Evolutionary conservation across 2,888 invertebrate species (phyloP), one percentile per base, ranked within the genome.

Genomic region (Neoaliturus tenellus): DNA sequence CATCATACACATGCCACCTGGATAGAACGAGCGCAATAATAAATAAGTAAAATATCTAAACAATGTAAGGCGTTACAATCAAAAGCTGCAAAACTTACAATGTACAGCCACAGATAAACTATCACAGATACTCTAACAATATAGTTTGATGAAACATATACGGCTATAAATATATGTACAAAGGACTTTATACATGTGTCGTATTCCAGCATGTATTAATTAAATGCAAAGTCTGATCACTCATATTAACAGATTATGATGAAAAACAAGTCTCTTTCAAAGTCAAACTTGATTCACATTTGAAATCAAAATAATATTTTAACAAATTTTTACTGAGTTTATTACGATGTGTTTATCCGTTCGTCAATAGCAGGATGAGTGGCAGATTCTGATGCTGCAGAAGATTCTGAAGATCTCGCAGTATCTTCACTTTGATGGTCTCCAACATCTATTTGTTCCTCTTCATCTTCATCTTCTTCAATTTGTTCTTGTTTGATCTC

Each of bases 371-470:
- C 41, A 1, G 71, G 10, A 10, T 35, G 28, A 14, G n/a, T 8
- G 4, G 6, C 71, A 6, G 71, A 41, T 10, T 35, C 14, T 17
- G 35, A 12, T 23, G 67, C 6, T 69, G 39, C 12, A 0, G 75
- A 75, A 75, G 23, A 28, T 44, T 75, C 75, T 3, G 25, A 23
- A 0, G 71, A 20, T 23, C 35, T 23, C 1, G 48, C 78, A 1
- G 55, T 5, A 1, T 78, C 78, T 35, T 78, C 78, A 44, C 78
- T 78, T 25, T 82, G 51, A 35, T 82, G 82, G 20, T 84, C 84
- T 20, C 81, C 84, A 25, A 84, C 84, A 82, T 84, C 84, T 6
- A 84, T 84, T 20, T 84, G 84, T 80, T 84, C 84, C 35, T 84
- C 84, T 41, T 84, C 84, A n/a, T 84, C 84, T 20, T 78, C 84